Evolutionary conservation across 2,888 invertebrate species (phyloP).

Genomic region (Tenthredo livida): DNA sequence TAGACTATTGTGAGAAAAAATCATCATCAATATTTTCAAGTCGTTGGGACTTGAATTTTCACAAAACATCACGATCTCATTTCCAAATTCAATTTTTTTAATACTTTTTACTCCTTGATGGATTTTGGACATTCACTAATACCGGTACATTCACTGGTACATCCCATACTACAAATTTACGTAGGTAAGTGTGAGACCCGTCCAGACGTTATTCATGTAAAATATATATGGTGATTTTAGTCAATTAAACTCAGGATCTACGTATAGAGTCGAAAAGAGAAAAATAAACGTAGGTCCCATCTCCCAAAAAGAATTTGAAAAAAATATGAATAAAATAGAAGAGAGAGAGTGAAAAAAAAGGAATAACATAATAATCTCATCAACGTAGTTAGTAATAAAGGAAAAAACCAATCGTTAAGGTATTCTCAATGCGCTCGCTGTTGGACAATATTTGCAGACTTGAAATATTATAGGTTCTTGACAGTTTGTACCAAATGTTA

Average conservation of each 20-base stretch:
- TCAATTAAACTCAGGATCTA: background rate
- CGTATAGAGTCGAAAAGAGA: background rate
- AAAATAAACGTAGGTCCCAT: background rate
- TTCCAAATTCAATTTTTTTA: no score
- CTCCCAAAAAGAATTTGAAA: background rate
- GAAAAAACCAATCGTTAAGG: slow-evolving; percentile 5
- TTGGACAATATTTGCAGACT: background rate
- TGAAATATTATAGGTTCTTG: background rate
- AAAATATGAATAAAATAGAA: background rate
- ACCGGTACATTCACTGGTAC: no score
- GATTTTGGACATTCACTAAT: no score
- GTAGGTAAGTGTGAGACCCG: background rate
- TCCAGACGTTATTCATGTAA: background rate
- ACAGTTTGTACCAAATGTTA: background rate
- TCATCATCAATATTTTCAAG: no score
- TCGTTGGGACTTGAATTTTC: no score
- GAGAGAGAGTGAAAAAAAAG: background rate
- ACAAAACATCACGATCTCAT: no score
- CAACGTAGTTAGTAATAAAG: background rate
- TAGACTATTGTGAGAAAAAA: no score
- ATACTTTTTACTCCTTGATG: no score
- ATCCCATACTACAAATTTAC: background rate
- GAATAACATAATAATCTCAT: background rate
- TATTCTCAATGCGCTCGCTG: background rate
- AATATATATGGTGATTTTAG: background rate